Evolutionary conservation across 2,888 invertebrate genomes (phyloP), one percentile per base, ranked within the genome.

Genomic region (Nomada fucata): DNA sequence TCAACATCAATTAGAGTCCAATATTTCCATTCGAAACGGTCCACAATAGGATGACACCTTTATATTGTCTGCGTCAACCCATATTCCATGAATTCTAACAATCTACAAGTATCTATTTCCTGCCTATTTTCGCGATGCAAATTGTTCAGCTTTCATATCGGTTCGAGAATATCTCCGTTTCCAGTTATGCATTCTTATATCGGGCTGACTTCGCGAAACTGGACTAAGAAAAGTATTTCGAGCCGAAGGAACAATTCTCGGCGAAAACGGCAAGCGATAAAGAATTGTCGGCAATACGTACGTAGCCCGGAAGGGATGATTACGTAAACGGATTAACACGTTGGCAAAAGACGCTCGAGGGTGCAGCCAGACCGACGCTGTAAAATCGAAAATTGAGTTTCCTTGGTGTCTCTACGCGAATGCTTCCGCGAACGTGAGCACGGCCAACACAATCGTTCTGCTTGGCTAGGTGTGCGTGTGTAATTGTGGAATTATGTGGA

Each of bases 291-390:
- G 53, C 63, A 75, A 80, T 73, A 67, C 76, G 57, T 65, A 81
- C 65, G 70, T 60, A 57, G 73, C 36, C 7, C 0, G 83, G 15
- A 20, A 75, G 80, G 81, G 68, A 72, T 80, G 85, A 90, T 89
- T 87, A 81, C 86, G 85, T 88, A 86, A 90, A 86, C 83, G 89
- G 90, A 90, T 90, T 90, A 90, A 78, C 81, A 81, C 76, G 71
- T 75, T 67, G 29, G 29, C 57, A 47, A 29, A 53, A 72, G 63
- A 74, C 50, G 47, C 47, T 77, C 20, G 29, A 18, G 61, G 57
- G 60, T 44, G 50, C 53, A 47, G 44, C 53, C 36, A 50, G 65
- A 20, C 23, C n/a, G 10, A 42, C 18, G 23, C 13, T 42, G 60
- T n/a, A 20, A 18, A n/a, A 71, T 47, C 44, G 74, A 59, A 63